phyloP scores from a whole-genome alignment of 2,888 invertebrate genomes.

The Clitarchus hookeri region DNA sequence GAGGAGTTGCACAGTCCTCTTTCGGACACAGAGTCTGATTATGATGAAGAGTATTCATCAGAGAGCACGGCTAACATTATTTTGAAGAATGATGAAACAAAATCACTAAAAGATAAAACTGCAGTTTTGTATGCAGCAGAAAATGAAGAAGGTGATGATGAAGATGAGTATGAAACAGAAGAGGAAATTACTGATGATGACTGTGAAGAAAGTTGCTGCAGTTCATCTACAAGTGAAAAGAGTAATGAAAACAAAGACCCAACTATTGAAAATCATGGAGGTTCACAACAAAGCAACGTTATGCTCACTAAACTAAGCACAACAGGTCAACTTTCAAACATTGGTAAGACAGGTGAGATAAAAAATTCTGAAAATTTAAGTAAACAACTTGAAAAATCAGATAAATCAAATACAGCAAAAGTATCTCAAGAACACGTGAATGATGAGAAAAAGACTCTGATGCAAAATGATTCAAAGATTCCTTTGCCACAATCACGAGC shows the following conservation, averaged over 20 bases:
- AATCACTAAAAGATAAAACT: neutral
- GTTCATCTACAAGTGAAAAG: neutral
- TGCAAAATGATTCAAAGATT: neutral
- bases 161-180: conserved; percentile 48
- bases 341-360: neutral
- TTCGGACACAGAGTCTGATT: conserved; percentile 29
- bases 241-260: neutral
- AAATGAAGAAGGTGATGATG: conserved; percentile 56
- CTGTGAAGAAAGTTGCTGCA: neutral
- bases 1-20: conserved; percentile 23
- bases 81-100: neutral
- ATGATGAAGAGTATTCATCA: conserved; percentile 26
- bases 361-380: neutral
- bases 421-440: neutral
- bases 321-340: neutral
- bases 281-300: neutral
- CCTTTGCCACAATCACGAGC: neutral
- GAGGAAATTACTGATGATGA: conserved; percentile 39
- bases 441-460: neutral
- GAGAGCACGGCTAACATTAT: neutral
- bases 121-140: neutral
- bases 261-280: neutral
- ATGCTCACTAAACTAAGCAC: neutral
- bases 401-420: neutral
- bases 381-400: neutral